These are phyloP conservation scores for Paramuricea clavata DNA, from an alignment of 92 coral and sea anemone species.

Conservation along the genomic window DNA sequence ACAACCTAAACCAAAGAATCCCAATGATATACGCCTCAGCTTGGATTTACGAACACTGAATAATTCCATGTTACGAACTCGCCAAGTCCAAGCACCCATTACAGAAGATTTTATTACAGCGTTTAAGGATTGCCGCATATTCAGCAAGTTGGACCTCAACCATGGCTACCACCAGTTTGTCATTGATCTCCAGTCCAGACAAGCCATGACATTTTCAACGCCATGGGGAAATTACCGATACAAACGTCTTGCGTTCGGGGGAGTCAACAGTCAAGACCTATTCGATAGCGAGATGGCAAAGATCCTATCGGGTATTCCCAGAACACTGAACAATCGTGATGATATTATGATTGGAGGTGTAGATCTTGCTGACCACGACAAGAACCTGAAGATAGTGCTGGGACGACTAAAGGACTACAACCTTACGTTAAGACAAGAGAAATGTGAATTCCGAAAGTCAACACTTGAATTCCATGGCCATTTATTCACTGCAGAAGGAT, in stretches of 20 bases:
- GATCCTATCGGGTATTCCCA: slow-evolving; percentile 1
- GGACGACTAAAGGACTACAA: slow-evolving; percentile 53
- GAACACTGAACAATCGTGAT: slow-evolving; percentile 5
- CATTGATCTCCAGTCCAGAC: slow-evolving; percentile 7
- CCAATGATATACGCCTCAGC: slow-evolving; percentile 46
- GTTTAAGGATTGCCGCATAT: slow-evolving; percentile 18
- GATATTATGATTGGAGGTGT: slow-evolving; percentile 27
- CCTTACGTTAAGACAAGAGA: slow-evolving; percentile 56
- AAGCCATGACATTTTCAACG: slow-evolving; percentile 25
- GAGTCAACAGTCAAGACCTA: slow-evolving; percentile 70
- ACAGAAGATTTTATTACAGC: not conserved
- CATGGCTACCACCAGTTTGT: slow-evolving; percentile 38
- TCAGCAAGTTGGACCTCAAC: slow-evolving; percentile 31
- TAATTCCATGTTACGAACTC: slow-evolving; percentile 68
- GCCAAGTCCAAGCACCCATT: slow-evolving; percentile 69
- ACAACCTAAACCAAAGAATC: slow-evolving; percentile 57
- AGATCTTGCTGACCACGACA: slow-evolving; percentile 56
- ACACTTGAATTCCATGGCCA: slow-evolving; percentile 74
- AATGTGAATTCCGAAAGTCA: slow-evolving; percentile 56
- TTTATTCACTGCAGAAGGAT: too few relatives aligned
- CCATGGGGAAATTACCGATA: slow-evolving; percentile 67
- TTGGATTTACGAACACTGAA: slow-evolving; percentile 50
- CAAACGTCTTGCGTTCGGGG: slow-evolving; percentile 65
- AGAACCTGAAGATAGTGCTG: slow-evolving; percentile 47
- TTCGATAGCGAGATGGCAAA: slow-evolving; percentile 62